A percentile compares a stretch with the other conserved stretches of the same genome.
Evolutionary conservation across 2,888 invertebrate species (phyloP).

Genomic region (Leptinotarsa tumamoca): DNA sequence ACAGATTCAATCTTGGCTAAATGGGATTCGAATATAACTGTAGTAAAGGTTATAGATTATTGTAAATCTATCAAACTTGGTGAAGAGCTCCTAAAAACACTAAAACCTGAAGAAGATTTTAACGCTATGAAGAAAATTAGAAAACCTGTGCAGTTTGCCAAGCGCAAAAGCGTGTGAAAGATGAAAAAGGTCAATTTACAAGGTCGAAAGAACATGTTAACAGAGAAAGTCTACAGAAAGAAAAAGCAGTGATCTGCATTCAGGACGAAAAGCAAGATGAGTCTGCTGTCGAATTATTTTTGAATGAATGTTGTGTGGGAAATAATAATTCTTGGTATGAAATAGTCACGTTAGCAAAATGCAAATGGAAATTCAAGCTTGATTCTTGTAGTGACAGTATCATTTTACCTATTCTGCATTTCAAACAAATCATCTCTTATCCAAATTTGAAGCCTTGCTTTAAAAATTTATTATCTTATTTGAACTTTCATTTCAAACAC

Average conservation of each 20-base stretch:
- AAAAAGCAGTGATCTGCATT: not conserved
- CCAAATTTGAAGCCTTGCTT: not conserved
- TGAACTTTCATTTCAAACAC: not conserved
- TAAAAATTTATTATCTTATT: not conserved
- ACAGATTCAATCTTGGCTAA: not conserved
- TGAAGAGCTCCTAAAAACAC: not conserved
- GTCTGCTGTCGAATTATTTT: no score
- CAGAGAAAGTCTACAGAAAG: not conserved
- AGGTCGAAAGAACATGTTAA: not conserved
- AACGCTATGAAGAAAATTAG: conserved; percentile 1
- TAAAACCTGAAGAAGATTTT: conserved; percentile 20
- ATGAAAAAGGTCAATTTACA: not conserved
- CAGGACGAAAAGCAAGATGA: no score
- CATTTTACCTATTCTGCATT: not conserved
- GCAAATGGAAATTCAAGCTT: no score
- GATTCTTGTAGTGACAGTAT: not conserved
- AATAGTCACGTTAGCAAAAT: no score
- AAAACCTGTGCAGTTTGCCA: conserved; percentile 1
- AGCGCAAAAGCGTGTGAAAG: not conserved
- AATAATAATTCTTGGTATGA: no score
- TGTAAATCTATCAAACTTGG: conserved; percentile 9
- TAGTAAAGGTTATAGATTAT: conserved; percentile 1
- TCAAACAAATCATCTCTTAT: not conserved
- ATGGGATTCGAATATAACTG: not conserved
- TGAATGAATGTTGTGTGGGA: no score